Evolutionary conservation across 2,797 vertebrate species (phyloP).

Genomic region (Hipposideros larvatus): DNA sequence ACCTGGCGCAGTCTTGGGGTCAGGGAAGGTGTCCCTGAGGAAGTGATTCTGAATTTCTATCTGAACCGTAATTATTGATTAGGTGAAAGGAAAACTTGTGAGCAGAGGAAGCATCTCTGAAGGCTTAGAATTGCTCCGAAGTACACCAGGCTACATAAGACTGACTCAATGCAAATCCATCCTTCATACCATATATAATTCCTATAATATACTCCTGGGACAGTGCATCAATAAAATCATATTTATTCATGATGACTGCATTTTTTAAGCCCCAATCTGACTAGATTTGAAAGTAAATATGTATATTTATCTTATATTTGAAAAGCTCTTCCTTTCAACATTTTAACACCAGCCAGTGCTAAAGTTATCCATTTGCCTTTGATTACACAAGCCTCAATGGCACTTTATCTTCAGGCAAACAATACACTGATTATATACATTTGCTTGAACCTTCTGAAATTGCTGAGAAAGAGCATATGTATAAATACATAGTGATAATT

Average conservation of each 20-base stretch:
- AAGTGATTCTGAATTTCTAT: slow-evolving; percentile 56
- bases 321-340: slow-evolving; percentile 45
- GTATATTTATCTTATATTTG: slow-evolving; percentile 69
- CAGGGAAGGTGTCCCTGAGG: neutral
- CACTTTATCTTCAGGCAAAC: slow-evolving; percentile 74
- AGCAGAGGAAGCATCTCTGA: slow-evolving; percentile 13
- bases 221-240: neutral
- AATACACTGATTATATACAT: slow-evolving; percentile 68
- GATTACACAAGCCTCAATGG: slow-evolving; percentile 59
- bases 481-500: slow-evolving; percentile 79
- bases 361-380: slow-evolving; percentile 72
- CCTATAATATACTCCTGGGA: neutral
- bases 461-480: slow-evolving; percentile 66
- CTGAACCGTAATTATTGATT: slow-evolving; percentile 46
- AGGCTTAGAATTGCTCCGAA: neutral
- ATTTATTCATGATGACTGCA: neutral
- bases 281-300: slow-evolving; percentile 69
- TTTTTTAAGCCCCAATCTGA: slow-evolving; percentile 41
- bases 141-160: neutral
- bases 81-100: slow-evolving; percentile 48
- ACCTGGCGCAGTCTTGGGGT: neutral
- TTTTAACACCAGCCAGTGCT: slow-evolving; percentile 49
- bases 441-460: slow-evolving; percentile 76
- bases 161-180: slow-evolving; percentile 6
- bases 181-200: slow-evolving; percentile 30